Conservation (phyloP, 2,888 invertebrate genomes). For the Pterostichus niger region DNA sequence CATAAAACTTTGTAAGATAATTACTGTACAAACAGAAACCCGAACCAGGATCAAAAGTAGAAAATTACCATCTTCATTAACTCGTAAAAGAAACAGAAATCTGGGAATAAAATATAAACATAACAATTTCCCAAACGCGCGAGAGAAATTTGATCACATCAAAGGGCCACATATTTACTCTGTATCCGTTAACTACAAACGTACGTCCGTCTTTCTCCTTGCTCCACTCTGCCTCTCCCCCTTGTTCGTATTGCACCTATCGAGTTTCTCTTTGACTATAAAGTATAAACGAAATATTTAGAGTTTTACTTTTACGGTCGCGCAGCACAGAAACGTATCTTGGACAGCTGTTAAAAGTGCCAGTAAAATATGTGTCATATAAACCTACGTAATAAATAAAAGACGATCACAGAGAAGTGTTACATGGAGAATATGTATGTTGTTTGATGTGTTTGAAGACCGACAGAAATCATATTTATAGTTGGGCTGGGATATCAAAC, state of each 20-base stretch:
- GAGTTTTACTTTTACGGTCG: slow-evolving; percentile 46
- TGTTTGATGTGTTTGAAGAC: slow-evolving; percentile 26
- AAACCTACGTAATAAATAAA: slow-evolving; percentile 47
- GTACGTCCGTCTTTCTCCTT: slow-evolving; percentile 14
- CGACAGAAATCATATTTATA: background rate
- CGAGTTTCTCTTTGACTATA: slow-evolving; percentile 59
- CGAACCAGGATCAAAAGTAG: slow-evolving; percentile 22
- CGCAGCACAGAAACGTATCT: slow-evolving; percentile 26
- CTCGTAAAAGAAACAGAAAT: slow-evolving; percentile 37
- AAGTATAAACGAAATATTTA: slow-evolving; percentile 61
- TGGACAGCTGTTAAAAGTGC: slow-evolving; percentile 43
- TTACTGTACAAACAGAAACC: slow-evolving; percentile 45
- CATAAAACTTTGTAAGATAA: slow-evolving; percentile 11
- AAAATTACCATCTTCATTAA: slow-evolving; percentile 50
- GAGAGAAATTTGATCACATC: slow-evolving; percentile 47
- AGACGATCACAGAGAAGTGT: slow-evolving; percentile 31
- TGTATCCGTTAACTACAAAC: slow-evolving; percentile 38
- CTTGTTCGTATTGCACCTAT: slow-evolving; percentile 52
- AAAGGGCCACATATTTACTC: slow-evolving; percentile 48
- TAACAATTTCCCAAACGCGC: slow-evolving; percentile 7
- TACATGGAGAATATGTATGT: background rate
- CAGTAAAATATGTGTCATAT: slow-evolving; percentile 50
- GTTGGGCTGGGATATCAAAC: too few species aligned
- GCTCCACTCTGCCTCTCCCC: background rate
- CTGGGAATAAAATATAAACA: slow-evolving; percentile 40